These are phyloP conservation scores for Alectoris magna DNA, from an alignment of 2,797 vertebrate genomes.

Conservation along the genomic window DNA sequence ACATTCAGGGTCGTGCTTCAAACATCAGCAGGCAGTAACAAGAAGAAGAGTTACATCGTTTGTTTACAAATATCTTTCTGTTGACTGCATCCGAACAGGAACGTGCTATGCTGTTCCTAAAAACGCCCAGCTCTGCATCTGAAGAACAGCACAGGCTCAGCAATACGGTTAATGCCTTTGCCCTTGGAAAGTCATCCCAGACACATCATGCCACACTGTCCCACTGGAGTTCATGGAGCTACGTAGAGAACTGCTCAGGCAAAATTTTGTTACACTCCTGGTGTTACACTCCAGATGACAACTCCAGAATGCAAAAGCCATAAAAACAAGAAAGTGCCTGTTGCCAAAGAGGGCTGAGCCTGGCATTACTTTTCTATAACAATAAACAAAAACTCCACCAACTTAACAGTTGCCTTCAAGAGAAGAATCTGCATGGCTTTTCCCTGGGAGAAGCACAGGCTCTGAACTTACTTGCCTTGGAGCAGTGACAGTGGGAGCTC, in stretches of 20 bases:
- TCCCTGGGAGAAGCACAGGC: background rate
- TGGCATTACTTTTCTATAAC: background rate
- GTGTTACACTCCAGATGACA: background rate
- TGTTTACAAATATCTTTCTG: conserved; percentile 31
- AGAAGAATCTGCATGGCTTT: background rate
- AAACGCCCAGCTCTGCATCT: conserved; percentile 5
- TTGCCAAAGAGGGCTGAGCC: background rate
- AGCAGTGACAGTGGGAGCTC: background rate
- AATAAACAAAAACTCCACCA: background rate
- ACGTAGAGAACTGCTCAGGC: background rate
- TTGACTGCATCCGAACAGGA: background rate
- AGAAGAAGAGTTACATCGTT: background rate
- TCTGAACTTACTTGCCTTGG: background rate
- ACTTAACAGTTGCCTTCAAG: background rate
- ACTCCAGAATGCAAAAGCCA: background rate
- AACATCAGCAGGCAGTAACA: background rate
- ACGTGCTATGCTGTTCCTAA: background rate
- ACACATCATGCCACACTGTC: background rate
- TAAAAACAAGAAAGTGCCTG: background rate
- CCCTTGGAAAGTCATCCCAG: background rate
- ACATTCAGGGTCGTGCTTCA: background rate
- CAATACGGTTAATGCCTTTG: background rate
- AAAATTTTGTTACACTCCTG: background rate
- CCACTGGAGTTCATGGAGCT: background rate
- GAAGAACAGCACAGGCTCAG: conserved; percentile 13